phyloP scores from a whole-genome alignment of 1,140 invertebrate genomes.

The Brachionus plicatilis region DNA sequence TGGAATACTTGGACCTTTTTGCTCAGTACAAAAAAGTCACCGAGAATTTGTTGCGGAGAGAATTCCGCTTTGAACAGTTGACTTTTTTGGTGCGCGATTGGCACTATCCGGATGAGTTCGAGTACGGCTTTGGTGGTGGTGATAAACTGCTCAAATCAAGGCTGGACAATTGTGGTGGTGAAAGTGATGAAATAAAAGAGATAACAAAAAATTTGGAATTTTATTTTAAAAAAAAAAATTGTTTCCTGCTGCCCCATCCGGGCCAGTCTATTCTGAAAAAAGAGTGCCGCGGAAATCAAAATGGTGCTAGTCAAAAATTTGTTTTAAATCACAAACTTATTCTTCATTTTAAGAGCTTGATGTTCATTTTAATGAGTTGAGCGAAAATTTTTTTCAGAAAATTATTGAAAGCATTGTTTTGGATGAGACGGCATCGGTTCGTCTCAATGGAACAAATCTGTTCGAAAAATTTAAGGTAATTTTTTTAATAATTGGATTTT shows the following conservation, averaged over 20 bases:
- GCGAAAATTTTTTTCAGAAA: not conserved
- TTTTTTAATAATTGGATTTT: not conserved
- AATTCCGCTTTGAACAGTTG: slow-evolving; percentile 63
- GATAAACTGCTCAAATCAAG: slow-evolving; percentile 74
- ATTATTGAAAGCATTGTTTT: not conserved
- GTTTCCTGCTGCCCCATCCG: slow-evolving; percentile 96
- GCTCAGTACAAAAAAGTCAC: slow-evolving; percentile 2
- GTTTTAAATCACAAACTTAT: not conserved
- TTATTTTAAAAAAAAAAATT: slow-evolving; percentile 64
- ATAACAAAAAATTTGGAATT: slow-evolving; percentile 85
- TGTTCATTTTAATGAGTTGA: not conserved
- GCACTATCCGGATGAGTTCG: slow-evolving; percentile 93
- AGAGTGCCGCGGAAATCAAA: not conserved
- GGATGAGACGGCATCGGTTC: not conserved
- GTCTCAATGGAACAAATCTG: not conserved
- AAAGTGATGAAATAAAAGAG: slow-evolving; percentile 58
- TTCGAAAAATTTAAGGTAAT: not conserved
- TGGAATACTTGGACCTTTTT: slow-evolving; percentile 24
- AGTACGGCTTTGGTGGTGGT: slow-evolving; percentile 84
- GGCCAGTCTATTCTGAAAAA: slow-evolving; percentile 57
- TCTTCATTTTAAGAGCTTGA: not conserved
- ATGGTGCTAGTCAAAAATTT: not conserved
- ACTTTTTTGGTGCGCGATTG: slow-evolving; percentile 94
- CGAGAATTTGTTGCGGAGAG: slow-evolving; percentile 25
- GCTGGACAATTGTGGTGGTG: slow-evolving; percentile 64